Evolutionary conservation across 2,113 vertebrate genomes (phyloP).

Genomic region (Sporophila hypoxantha): DNA sequence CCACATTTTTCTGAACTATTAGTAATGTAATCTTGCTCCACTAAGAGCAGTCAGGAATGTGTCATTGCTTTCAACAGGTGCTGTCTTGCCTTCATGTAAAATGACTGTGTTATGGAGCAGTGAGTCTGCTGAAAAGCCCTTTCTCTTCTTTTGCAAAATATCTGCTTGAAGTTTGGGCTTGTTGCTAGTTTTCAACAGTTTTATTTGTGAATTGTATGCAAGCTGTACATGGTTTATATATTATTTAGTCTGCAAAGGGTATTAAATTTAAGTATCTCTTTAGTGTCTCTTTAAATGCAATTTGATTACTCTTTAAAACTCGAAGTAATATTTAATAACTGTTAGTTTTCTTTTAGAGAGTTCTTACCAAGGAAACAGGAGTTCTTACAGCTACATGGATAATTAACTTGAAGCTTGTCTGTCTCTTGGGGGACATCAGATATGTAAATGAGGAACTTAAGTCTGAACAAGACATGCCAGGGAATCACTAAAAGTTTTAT

Average conservation of each 20-base stretch:
- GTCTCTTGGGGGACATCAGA: slow-evolving; percentile 76
- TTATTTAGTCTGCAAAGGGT: slow-evolving; percentile 67
- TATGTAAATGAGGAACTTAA: slow-evolving; percentile 78
- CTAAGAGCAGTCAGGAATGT: not conserved
- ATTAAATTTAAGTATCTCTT: slow-evolving; percentile 73
- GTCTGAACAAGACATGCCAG: slow-evolving; percentile 68
- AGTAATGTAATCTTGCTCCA: not conserved
- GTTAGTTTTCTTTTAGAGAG: slow-evolving; percentile 77
- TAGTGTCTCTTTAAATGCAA: slow-evolving; percentile 70
- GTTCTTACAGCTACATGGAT: slow-evolving; percentile 74
- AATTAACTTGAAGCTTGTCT: slow-evolving; percentile 79
- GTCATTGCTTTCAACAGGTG: not conserved
- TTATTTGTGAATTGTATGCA: slow-evolving; percentile 57
- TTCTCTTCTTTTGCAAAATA: not conserved
- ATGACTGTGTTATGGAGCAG: not conserved
- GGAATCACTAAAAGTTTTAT: slow-evolving; percentile 74
- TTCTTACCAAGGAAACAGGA: slow-evolving; percentile 73
- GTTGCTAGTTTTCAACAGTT: slow-evolving; percentile 42
- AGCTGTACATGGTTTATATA: slow-evolving; percentile 61
- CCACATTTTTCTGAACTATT: not conserved
- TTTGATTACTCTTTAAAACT: slow-evolving; percentile 71
- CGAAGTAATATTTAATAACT: slow-evolving; percentile 76
- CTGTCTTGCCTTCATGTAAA: not conserved
- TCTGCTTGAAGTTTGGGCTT: not conserved
- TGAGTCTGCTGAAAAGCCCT: not conserved